These are phyloP conservation scores for Trichacis sp. DNA, from an alignment of 2,888 invertebrate genomes.

Conservation along the genomic window DNA sequence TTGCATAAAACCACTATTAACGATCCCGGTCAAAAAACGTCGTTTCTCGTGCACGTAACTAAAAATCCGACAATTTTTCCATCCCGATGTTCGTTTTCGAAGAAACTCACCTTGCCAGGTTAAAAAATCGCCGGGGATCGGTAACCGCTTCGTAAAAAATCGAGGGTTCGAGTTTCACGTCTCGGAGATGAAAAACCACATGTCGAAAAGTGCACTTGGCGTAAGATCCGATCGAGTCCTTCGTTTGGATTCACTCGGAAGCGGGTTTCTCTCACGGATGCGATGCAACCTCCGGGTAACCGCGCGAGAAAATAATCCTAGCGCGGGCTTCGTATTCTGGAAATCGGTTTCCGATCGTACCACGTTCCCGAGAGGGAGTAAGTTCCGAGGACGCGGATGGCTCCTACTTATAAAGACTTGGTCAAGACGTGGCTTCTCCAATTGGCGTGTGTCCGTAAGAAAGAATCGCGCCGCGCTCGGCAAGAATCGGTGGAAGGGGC, in stretches of 20 bases:
- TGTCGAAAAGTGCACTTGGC: slow-evolving; percentile 15
- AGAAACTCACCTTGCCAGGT: too few species aligned
- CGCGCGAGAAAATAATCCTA: slow-evolving; percentile 16
- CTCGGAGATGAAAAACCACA: slow-evolving; percentile 17
- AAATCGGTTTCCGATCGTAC: slow-evolving; percentile 59
- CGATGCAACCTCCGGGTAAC: slow-evolving; percentile 18
- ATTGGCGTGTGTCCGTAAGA: slow-evolving; percentile 59
- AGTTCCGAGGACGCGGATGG: slow-evolving; percentile 68
- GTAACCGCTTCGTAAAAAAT: too few species aligned
- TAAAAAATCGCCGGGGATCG: too few species aligned
- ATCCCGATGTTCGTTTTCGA: too few species aligned
- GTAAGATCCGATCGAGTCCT: slow-evolving; percentile 12
- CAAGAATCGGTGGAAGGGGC: slow-evolving; percentile 56
- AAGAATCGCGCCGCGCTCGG: slow-evolving; percentile 53
- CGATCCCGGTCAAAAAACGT: too few species aligned
- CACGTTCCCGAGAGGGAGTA: slow-evolving; percentile 68
- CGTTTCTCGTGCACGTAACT: too few species aligned
- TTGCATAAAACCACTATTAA: too few species aligned
- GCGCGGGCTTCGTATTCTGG: slow-evolving; percentile 36
- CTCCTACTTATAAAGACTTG: slow-evolving; percentile 69
- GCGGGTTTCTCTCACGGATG: slow-evolving; percentile 24
- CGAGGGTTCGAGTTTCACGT: slow-evolving; percentile 21
- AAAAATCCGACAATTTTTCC: too few species aligned
- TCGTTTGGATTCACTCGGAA: slow-evolving; percentile 32
- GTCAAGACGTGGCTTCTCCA: slow-evolving; percentile 61